Percentiles rank a stretch among this genome's conserved stretches.
Evolutionary conservation across 2,888 invertebrate species (phyloP).

Genomic region (Hypolimnas misippus): DNA sequence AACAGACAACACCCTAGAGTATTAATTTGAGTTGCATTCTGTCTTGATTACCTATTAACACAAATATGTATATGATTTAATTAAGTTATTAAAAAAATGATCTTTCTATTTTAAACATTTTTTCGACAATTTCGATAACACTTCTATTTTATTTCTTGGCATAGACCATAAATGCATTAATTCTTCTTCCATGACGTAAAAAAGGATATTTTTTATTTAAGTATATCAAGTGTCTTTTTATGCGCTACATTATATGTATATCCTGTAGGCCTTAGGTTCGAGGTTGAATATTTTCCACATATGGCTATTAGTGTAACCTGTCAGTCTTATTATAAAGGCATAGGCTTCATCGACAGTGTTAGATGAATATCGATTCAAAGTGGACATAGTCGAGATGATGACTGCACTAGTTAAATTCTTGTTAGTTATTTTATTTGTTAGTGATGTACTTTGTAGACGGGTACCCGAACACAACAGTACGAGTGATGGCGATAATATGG

Average conservation of each 20-base stretch:
- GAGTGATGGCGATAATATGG: slow-evolving; percentile 46
- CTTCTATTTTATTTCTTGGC: too few species aligned
- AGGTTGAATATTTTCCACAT: slow-evolving; percentile 61
- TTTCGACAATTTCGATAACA: too few species aligned
- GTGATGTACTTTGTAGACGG: slow-evolving; percentile 51
- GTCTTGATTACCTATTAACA: too few species aligned
- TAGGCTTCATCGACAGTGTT: slow-evolving; percentile 54
- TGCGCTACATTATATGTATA: slow-evolving; percentile 36
- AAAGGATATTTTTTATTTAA: slow-evolving; percentile 3
- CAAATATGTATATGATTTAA: too few species aligned
- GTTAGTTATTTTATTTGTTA: slow-evolving; percentile 51
- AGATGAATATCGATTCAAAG: slow-evolving; percentile 54
- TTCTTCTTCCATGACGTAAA: neutral
- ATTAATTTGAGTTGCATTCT: too few species aligned
- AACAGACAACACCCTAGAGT: too few species aligned
- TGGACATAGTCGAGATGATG: slow-evolving; percentile 51
- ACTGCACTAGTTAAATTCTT: slow-evolving; percentile 51
- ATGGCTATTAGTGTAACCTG: slow-evolving; percentile 53
- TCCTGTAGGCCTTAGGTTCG: slow-evolving; percentile 51
- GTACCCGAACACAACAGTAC: slow-evolving; percentile 51
- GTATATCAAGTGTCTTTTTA: slow-evolving; percentile 4
- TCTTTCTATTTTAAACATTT: too few species aligned
- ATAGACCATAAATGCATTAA: neutral
- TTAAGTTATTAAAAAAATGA: too few species aligned
- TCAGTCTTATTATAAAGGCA: slow-evolving; percentile 68